Evolutionary conservation across 1,140 invertebrate species (phyloP).

Genomic region (Diorhabda elongata): DNA sequence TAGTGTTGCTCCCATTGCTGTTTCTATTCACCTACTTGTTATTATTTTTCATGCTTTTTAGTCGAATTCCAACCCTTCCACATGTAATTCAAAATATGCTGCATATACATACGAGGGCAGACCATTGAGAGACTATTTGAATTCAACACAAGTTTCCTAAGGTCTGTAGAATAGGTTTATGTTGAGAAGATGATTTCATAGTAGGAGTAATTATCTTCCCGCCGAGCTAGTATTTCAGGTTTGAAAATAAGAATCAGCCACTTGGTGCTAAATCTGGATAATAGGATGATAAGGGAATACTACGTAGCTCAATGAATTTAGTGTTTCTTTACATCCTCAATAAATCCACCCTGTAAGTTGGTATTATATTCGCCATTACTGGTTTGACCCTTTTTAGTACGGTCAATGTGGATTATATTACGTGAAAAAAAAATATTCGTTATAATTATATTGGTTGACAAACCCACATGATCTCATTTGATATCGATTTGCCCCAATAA

Average conservation of each 20-base stretch:
- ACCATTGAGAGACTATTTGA: not conserved
- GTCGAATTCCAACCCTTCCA: no score
- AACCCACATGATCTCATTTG: no score
- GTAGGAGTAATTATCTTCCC: not conserved
- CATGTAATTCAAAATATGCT: no score
- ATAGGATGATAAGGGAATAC: not conserved
- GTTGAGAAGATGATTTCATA: not conserved
- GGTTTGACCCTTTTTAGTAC: not conserved
- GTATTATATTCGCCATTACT: not conserved
- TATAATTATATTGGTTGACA: no score
- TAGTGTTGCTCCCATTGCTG: no score
- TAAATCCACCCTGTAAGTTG: not conserved
- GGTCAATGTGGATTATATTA: slow-evolving; percentile 34
- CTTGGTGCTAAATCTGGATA: not conserved
- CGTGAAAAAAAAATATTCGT: no score
- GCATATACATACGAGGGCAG: not conserved
- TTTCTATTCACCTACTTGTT: no score
- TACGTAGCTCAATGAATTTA: no score
- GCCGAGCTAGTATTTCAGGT: not conserved
- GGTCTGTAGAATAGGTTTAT: not conserved
- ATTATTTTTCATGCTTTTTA: no score
- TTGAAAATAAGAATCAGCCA: not conserved
- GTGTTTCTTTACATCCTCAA: not conserved
- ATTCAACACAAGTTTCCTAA: not conserved
- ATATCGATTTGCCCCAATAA: no score